These are phyloP conservation scores for Hemithea aestivaria DNA, from an alignment of 2,888 invertebrate genomes.

Conservation along the genomic window DNA sequence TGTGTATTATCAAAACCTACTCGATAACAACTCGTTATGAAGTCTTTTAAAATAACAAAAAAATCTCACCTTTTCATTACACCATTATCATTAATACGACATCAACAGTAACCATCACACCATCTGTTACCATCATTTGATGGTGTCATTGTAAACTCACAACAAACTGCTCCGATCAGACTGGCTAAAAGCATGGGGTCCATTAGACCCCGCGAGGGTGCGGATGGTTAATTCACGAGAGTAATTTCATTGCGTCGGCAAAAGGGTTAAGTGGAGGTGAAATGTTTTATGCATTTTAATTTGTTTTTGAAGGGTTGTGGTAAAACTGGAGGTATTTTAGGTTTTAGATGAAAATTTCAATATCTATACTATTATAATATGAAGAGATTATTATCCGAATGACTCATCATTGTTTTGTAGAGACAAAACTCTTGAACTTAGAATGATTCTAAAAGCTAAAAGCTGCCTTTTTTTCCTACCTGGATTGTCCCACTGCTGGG, in stretches of 20 bases:
- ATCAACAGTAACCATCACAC: constrained; percentile 7
- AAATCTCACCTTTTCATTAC: constrained; percentile 4
- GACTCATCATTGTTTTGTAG: too few species aligned
- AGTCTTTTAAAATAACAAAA: too few species aligned
- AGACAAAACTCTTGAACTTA: too few species aligned
- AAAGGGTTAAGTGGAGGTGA: constrained; percentile 61
- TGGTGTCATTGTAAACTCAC: constrained; percentile 10
- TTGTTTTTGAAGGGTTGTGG: constrained; percentile 51
- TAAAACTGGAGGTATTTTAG: constrained; percentile 21
- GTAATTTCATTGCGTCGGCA: constrained; percentile 61
- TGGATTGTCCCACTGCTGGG: too few species aligned
- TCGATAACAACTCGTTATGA: too few species aligned
- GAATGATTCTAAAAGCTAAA: too few species aligned
- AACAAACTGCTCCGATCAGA: constrained; percentile 10
- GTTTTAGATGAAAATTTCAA: too few species aligned
- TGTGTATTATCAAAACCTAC: too few species aligned
- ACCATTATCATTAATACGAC: constrained; percentile 9
- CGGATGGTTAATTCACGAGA: constrained; percentile 51
- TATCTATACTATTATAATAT: too few species aligned
- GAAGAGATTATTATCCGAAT: too few species aligned
- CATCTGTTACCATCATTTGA: constrained; percentile 6
- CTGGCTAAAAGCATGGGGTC: constrained; percentile 32
- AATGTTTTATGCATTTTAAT: constrained; percentile 72
- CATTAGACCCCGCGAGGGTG: constrained; percentile 35
- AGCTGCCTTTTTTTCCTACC: too few species aligned